Evolutionary conservation across 2,797 vertebrate species (phyloP).

Genomic region (Odontamblyopus lacepedii): DNA sequence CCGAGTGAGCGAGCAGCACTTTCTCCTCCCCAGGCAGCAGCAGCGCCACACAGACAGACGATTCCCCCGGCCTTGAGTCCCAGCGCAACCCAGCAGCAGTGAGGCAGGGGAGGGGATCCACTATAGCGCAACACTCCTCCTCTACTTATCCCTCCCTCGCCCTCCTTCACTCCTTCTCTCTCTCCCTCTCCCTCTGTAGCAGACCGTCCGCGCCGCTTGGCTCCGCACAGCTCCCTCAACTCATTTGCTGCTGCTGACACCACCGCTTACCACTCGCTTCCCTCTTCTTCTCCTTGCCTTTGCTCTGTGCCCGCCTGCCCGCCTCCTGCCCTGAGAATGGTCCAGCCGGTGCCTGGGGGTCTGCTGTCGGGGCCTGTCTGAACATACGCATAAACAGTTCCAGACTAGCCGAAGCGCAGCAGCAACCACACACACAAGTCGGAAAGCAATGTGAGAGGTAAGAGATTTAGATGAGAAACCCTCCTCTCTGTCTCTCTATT

Average conservation of each 20-base stretch:
- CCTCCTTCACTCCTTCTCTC: constrained; percentile 48
- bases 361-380: constrained; percentile 82
- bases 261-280: constrained; percentile 69
- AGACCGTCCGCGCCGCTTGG: constrained; percentile 52
- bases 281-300: constrained; percentile 69
- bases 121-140: constrained; percentile 65
- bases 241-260: constrained; percentile 72
- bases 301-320: constrained; percentile 62
- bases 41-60: constrained; percentile 53
- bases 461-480: constrained; percentile 65
- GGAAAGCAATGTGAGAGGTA: constrained; percentile 83
- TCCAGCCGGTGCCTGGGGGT: constrained; percentile 84
- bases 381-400: constrained; percentile 69
- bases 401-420: constrained; percentile 66
- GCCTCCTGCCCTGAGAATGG: constrained; percentile 68
- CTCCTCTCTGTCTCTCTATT: constrained; percentile 52
- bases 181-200: constrained; percentile 46
- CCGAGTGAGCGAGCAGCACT: constrained; percentile 58
- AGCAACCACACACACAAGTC: constrained; percentile 45
- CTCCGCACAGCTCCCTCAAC: constrained; percentile 70
- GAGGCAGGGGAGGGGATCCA: constrained; percentile 71
- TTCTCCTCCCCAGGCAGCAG: constrained; percentile 56
- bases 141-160: constrained; percentile 38
- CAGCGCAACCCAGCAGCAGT: constrained; percentile 53
- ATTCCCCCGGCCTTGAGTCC: constrained; percentile 55